Base-by-base conservation (phyloP, 2,113 vertebrate species). In the Ictidomys tridecemlineatus region DNA sequence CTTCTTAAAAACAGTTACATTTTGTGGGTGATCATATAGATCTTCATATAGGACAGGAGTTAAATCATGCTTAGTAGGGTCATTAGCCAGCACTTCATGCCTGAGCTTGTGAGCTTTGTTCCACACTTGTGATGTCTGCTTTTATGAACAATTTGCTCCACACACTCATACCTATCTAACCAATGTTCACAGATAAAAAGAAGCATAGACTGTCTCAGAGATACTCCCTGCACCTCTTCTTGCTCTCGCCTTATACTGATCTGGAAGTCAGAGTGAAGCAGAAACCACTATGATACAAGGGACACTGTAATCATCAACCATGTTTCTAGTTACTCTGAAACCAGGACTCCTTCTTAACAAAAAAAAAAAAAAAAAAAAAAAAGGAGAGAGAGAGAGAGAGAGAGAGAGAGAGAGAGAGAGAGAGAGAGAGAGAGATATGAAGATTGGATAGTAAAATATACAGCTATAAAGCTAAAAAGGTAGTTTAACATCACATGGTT, bases 381-480 rank as follows among this genome's bases (percentile, higher is more conserved):
- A 42, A 1, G 5, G 42, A 42, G 42, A 45, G 42, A 45, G 42
- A 45, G 42, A 45, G 42, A 45, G 42, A 45, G 42, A 45, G 45
- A 45, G 45, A 45, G 45, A 45, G 45, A 45, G 45, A 9, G 45
- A 45, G 45, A 45, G 8, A 45, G 8, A 45, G 8, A 45, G 6
- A 45, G 42, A 45, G 42, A 45, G 42, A 45, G 42, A 93, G 76
- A 73, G 12, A 51, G 18, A 79, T n/a, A 28, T 82, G 34, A 96
- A 93, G 39, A 42, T 32, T 67, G 39, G 4, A 80, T 39, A 95
- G 26, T 8, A 90, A 37, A 72, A 24, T 34, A 32, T 70, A 73
- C 72, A 67, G 14, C 58, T 85, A 12, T n/a, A 37, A 69, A 90
- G 12, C 56, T 79, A 34, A 95, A 94, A 56, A 92, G 93, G 26